Base-by-base conservation (phyloP, 2,113 vertebrate species). In the Mustela nigripes region DNA sequence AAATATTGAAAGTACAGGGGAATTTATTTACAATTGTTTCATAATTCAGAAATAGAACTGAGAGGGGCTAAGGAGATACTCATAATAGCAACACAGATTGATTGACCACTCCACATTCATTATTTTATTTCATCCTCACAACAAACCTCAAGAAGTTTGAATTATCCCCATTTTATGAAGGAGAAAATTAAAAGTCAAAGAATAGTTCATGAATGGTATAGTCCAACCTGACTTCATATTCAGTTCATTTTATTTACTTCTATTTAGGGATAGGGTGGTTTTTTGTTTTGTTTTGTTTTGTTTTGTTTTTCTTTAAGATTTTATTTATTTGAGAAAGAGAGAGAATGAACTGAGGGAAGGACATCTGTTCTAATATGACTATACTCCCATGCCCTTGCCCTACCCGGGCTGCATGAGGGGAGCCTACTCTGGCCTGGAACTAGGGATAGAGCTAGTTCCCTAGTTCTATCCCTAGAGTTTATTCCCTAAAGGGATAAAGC, bases 161-260 rank as follows among this genome's bases (percentile, higher is more conserved):
- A 84, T 89, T 90, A 89, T 73, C 48, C 58, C 5, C 50, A 81
- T 92, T 89, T 94, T 45, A 89, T 16, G 63, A 93, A 95, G 69
- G 28, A 93, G 24, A 79, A 85, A 84, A 89, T 42, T 36, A 85
- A 91, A 88, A 28, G 39, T 84, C 71, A 96, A 53, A 79, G 24
- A 50, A 60, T 12, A 73, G 58, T 36, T 28, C 18, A 9, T 50
- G 18, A 73, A 62, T 14, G 60, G 6, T 62, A 16, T 22, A 39
- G 69, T 48, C 39, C 39, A 60, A 22, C 28, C 50, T 73, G 28
- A 24, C 22, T 53, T 87, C 31, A 67, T 5, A 56, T 84, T 56
- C 8, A 36, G 67, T 84, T 91, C 48, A 53, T 76, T 58, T 45
- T 50, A 31, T 7, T n/a, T 5, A 3, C 45, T 56, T 82, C 56